Evolutionary conservation across 1,140 invertebrate genomes (phyloP), one percentile per base, ranked within the genome.

Genomic region (Trachymyrmex septentrionalis): DNA sequence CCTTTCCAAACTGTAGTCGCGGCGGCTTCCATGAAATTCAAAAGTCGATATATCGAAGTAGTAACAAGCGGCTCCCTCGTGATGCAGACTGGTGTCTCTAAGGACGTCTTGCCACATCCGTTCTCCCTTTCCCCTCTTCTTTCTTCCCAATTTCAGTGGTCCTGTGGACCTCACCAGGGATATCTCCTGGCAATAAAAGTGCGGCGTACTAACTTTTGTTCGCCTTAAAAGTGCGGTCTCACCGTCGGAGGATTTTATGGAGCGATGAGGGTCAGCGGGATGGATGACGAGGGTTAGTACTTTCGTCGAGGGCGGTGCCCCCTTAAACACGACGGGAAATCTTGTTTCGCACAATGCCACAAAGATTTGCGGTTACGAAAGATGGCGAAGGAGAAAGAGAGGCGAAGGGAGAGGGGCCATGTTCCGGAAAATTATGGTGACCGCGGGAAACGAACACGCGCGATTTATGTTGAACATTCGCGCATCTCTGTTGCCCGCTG

Each of bases 221-320:
- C 88, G 72, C 87, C 87, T 89, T 89, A 87, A 89, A 90, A 90
- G 87, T 90, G 76, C 85, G 87, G 44, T 66, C 78, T 19, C n/a
- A 44, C 82, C 59, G 73, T 34, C 72, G 78, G 12, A 78, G 87
- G 63, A 89, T 85, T 89, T 89, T 88, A 88, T 81, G 71, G 87
- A n/a, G 27, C 59, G 12, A 57, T 6, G 73, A 78, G 63, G 38
- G 50, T 78, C 53, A 53, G n/a, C n/a, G 82, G 57, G 48, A 77
- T 78, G 73, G 82, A 34, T 55, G 73, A 78, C 73, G 73, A 85
- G 82, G 61, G 59, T 78, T 67, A 34, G 69, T 75, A n/a, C 55
- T 75, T 84, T 75, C 69, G 19, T 75, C 34, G 30, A 16, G 67
- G 53, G 24, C 55, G 67, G 69, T 75, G 38, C 59, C 55, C 69